phyloP scores from a whole-genome alignment of 30 jellyfish, hydroid and myxozoan genomes.

The Nemopilema nomurai region DNA sequence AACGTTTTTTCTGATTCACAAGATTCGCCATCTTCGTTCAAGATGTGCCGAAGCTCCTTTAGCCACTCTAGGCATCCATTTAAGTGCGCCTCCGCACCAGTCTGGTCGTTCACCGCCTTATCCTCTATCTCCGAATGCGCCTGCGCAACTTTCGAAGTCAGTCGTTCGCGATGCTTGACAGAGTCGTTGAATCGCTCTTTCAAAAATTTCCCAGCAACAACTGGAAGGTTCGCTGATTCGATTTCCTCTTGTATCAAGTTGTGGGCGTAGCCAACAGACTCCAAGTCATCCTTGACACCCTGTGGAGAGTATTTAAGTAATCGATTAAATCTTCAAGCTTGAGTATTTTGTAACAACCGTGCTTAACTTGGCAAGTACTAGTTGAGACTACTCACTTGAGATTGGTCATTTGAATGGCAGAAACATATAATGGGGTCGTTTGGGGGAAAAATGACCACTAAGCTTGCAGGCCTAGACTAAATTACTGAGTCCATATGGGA shows the following conservation, averaged over 20 bases:
- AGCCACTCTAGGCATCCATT: conserved; percentile 64
- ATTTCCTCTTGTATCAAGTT: conserved; percentile 44
- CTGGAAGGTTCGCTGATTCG: conserved; percentile 26
- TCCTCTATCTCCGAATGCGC: conserved; percentile 7
- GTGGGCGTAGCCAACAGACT: conserved; percentile 46
- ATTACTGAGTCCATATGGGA: background rate
- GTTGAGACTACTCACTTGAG: too few relatives aligned
- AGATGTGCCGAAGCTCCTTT: conserved; percentile 27
- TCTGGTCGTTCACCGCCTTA: conserved; percentile 21
- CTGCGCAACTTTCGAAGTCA: background rate
- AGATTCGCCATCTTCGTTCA: conserved; percentile 11
- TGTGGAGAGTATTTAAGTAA: background rate
- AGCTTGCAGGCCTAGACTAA: background rate
- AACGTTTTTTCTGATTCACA: conserved; percentile 8
- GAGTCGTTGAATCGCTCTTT: conserved; percentile 17
- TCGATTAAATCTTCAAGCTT: too few relatives aligned
- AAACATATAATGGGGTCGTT: too few relatives aligned
- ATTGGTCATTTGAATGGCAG: too few relatives aligned
- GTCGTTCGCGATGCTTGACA: conserved; percentile 6
- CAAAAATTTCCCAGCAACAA: conserved; percentile 1
- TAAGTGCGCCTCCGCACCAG: conserved; percentile 49
- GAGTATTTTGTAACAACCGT: too few relatives aligned
- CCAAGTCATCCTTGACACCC: conserved; percentile 51
- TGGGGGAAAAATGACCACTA: too few relatives aligned
- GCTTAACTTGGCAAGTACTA: too few relatives aligned